A percentile compares a stretch with the other conserved stretches of the same genome.
Evolutionary conservation across 2,797 vertebrate genomes (phyloP).

Genomic region (Phataginus tricuspis): DNA sequence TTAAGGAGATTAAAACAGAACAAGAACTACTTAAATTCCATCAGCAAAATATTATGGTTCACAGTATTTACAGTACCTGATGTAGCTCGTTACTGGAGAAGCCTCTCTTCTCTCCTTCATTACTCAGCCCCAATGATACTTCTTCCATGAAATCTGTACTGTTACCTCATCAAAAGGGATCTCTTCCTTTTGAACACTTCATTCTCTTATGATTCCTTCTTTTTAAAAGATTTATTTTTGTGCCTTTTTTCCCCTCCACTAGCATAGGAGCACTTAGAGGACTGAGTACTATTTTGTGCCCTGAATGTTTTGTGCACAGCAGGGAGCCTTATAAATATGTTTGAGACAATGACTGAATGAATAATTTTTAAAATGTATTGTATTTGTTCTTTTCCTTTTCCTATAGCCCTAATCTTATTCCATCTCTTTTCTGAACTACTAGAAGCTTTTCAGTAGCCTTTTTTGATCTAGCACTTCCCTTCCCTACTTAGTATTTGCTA

Average conservation of each 20-base stretch:
- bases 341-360: neutral
- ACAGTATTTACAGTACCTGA: neutral
- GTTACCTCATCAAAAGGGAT: neutral
- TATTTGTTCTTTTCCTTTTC: neutral
- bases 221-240: neutral
- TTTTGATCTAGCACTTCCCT: neutral
- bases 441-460: neutral
- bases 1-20: neutral
- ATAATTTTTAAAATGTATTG: neutral
- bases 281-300: neutral
- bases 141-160: neutral
- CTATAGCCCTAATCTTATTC: neutral
- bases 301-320: neutral
- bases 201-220: neutral
- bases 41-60: neutral
- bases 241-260: neutral
- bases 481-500: neutral
- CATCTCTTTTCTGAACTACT: neutral
- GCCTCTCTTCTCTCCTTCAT: neutral
- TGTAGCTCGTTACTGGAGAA: neutral
- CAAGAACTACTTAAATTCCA: neutral
- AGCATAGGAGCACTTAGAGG: neutral
- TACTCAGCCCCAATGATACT: neutral
- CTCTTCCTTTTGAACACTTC: neutral
- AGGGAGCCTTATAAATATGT: neutral